Evolutionary conservation across 1,140 invertebrate genomes (phyloP).

Genomic region (Hylaeus volcanicus): DNA sequence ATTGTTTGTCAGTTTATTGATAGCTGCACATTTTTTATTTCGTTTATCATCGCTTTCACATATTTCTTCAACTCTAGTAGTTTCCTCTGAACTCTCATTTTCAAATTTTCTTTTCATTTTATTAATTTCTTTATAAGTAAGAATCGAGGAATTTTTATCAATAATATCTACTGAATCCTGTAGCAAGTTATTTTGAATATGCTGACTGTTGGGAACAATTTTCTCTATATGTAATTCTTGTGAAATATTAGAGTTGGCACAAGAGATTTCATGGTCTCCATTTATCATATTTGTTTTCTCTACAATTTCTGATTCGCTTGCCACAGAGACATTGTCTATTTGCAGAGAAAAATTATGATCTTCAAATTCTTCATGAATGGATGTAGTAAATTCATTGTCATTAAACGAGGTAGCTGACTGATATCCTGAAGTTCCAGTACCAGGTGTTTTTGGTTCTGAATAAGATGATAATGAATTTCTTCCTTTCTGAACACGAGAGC

Average conservation of each 20-base stretch:
- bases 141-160: background rate
- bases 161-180: background rate
- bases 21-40: background rate
- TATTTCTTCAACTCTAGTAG: background rate
- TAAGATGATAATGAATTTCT: constrained; percentile 25
- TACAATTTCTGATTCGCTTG: background rate
- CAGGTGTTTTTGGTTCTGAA: constrained; percentile 27
- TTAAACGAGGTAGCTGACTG: constrained; percentile 9
- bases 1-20: background rate
- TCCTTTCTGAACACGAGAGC: constrained; percentile 12
- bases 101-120: background rate
- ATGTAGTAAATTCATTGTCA: constrained; percentile 7
- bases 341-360: constrained; percentile 2
- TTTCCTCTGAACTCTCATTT: background rate
- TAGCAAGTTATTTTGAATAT: background rate
- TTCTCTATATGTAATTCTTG: background rate
- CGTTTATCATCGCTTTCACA: background rate
- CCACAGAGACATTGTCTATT: background rate
- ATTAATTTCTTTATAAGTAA: background rate
- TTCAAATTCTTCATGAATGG: constrained; percentile 16
- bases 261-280: background rate
- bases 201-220: background rate
- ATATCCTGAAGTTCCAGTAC: constrained; percentile 37
- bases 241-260: background rate
- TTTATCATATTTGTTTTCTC: background rate